Conservation (phyloP, 2,113 vertebrate genomes). For the Nyctibius bracteatus region DNA sequence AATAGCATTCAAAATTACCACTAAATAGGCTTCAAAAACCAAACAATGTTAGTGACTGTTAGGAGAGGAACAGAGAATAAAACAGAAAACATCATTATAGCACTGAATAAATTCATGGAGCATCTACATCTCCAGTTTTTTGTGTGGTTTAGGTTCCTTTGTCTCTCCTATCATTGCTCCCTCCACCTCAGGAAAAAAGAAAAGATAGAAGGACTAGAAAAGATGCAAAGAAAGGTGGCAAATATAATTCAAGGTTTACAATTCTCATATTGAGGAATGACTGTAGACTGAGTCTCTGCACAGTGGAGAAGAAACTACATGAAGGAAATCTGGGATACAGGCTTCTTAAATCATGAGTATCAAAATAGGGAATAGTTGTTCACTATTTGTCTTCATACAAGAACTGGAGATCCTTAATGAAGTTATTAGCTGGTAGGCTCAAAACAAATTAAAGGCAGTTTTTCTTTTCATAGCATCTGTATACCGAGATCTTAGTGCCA, state of each 20-base stretch:
- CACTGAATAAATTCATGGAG: not conserved
- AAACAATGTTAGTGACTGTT: conserved; percentile 1
- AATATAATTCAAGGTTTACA: not conserved
- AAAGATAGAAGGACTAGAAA: not conserved
- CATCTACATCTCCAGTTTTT: not conserved
- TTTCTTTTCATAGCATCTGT: not conserved
- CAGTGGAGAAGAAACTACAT: not conserved
- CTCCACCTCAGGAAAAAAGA: not conserved
- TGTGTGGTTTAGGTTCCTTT: not conserved
- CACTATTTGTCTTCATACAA: fast-evolving
- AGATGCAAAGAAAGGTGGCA: not conserved
- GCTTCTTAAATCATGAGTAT: not conserved
- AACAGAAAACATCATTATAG: not conserved
- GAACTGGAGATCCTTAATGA: not conserved
- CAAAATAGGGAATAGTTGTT: not conserved
- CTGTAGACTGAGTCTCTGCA: not conserved
- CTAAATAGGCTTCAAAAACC: not conserved
- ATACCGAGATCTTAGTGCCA: not conserved
- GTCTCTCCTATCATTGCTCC: not conserved
- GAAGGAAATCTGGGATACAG: not conserved
- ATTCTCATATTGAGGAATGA: not conserved
- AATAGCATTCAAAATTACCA: not conserved
- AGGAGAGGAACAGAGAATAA: not conserved
- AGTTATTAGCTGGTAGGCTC: not conserved
- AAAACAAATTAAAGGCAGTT: not conserved